These are phyloP conservation scores for Thaleichthys pacificus DNA, from an alignment of 2,797 vertebrate genomes.

Conservation along the genomic window DNA sequence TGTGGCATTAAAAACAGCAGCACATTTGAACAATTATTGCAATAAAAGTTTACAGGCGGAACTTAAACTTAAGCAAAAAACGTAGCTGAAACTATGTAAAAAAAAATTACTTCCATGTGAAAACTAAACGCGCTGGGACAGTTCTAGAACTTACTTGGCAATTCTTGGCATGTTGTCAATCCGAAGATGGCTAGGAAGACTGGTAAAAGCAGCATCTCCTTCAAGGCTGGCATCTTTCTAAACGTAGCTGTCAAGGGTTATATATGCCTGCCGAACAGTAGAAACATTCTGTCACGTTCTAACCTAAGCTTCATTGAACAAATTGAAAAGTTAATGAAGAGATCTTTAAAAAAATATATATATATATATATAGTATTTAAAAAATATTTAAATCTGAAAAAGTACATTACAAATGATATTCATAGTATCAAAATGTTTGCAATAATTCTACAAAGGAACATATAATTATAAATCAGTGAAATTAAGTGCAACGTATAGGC, in stretches of 20 bases:
- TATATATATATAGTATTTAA: constrained; percentile 5
- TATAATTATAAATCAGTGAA: no score
- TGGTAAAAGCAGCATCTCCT: constrained; percentile 60
- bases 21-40: no score
- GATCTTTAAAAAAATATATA: background rate
- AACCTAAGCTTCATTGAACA: background rate
- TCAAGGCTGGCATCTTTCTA: constrained; percentile 54
- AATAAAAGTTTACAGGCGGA: no score
- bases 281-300: background rate
- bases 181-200: constrained; percentile 57
- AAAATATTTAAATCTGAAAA: background rate
- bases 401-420: no score
- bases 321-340: background rate
- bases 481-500: no score
- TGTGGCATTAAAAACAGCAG: no score
- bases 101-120: no score
- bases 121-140: background rate
- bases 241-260: constrained; percentile 39
- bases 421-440: no score
- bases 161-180: constrained; percentile 64
- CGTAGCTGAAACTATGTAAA: no score
- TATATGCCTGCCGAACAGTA: constrained; percentile 60
- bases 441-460: no score
- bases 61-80: no score
- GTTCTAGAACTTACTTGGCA: constrained; percentile 69